Base-by-base conservation (phyloP, 2,888 invertebrate genomes). In the Lasioglossum figueresi region DNA sequence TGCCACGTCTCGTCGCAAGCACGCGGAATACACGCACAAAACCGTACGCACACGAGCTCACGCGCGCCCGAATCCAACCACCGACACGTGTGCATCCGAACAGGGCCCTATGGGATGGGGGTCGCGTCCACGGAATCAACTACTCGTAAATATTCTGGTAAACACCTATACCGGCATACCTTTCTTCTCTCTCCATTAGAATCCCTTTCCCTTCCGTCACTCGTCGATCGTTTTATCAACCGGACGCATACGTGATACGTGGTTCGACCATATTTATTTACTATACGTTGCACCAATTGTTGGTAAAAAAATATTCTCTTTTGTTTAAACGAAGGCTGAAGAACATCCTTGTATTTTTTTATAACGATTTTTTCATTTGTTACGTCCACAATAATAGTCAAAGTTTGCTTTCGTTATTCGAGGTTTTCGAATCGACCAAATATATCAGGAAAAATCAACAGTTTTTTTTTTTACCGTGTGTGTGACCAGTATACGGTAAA, bases 1-100 rank as follows among this genome's bases (percentile, higher is more conserved):
- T 93, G 93, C 93, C 92, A 93, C 91, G 92, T 93, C 91, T 92
- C 90, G 81, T 84, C 86, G 86, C 86, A 83, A 85, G 88, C 83
- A 82, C 77, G 72, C 73, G 66, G 82, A 63, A 66, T 68, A 84
- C 88, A 88, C 84, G 83, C 79, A 37, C 48, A 40, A 59, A 71
- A 63, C 59, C 56, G 76, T 75, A 66, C 43, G 71, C 45, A 76
- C 66, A 79, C 72, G 37, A 8, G 66, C 19, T 8, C 16, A 16
- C 16, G 48, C 68, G 37, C 37, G 27, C 14, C 8, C n/a, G 40
- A 31, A 72, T 66, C 27, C 59, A 31, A 59, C 59, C 66, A 66
- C 66, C 34, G 66, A 31, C 75, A 71, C 78, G 56, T 48, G 76
- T 59, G 79, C 75, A 72, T 16, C 66, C 63, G 43, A 40, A 52